Evolutionary conservation across 2,888 invertebrate species (phyloP).

Genomic region (Fragum sueziense): DNA sequence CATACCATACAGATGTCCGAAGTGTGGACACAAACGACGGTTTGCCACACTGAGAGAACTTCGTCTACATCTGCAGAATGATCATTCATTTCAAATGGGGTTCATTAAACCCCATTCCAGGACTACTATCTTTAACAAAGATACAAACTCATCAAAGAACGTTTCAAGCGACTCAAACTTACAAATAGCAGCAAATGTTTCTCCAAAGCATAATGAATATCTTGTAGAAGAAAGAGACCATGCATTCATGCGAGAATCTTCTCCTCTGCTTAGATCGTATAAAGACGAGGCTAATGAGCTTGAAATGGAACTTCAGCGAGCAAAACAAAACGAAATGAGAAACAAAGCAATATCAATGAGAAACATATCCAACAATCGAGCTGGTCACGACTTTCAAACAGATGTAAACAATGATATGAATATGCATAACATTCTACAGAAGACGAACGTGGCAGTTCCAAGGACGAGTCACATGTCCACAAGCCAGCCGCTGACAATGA

Average conservation of each 20-base stretch:
- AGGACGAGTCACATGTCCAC: background rate
- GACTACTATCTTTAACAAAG: slow-evolving; percentile 48
- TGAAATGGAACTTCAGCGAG: slow-evolving; percentile 66
- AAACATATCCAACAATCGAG: background rate
- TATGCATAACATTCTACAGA: background rate
- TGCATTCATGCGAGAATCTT: slow-evolving; percentile 30
- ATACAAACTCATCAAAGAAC: background rate
- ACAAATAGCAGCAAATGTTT: background rate
- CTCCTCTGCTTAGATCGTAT: slow-evolving; percentile 66
- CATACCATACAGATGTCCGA: slow-evolving; percentile 75
- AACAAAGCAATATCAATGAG: slow-evolving; percentile 60
- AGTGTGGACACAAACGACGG: slow-evolving; percentile 67
- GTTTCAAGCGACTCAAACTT: background rate
- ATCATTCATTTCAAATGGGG: slow-evolving; percentile 70
- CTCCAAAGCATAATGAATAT: background rate
- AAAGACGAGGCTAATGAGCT: slow-evolving; percentile 67
- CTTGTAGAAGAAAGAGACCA: background rate
- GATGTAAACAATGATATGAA: too few relatives aligned
- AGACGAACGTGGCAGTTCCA: background rate
- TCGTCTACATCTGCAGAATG: slow-evolving; percentile 69
- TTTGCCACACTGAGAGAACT: slow-evolving; percentile 74
- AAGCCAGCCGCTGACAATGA: background rate
- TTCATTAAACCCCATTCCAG: slow-evolving; percentile 60
- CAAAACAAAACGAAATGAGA: slow-evolving; percentile 69
- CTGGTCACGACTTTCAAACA: background rate